phyloP scores from a whole-genome alignment of 2,888 invertebrate genomes.

The Julus scandinavius region DNA sequence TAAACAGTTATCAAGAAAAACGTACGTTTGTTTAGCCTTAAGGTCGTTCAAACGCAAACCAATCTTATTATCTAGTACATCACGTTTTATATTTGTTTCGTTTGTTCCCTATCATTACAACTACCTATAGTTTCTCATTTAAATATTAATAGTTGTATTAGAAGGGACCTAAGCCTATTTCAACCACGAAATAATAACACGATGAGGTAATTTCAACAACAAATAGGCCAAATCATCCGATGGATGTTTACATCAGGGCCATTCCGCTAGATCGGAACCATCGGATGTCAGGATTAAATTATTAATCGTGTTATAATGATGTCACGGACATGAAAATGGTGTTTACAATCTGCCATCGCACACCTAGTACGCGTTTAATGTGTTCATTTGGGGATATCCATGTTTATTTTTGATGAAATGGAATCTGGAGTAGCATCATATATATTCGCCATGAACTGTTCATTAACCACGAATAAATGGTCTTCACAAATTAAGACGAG shows the following conservation, averaged over 20 bases:
- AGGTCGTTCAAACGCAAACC: background rate
- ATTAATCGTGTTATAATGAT: slow-evolving; percentile 23
- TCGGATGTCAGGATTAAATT: background rate
- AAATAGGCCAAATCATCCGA: no score
- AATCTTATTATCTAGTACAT: background rate
- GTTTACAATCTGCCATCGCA: background rate
- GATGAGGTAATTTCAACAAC: background rate
- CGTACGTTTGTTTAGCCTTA: background rate
- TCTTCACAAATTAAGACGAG: background rate
- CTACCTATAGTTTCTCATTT: background rate
- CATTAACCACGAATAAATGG: background rate
- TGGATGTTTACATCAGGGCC: background rate
- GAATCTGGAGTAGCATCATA: background rate
- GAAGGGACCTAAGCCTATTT: background rate
- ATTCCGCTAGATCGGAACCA: background rate
- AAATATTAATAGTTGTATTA: background rate
- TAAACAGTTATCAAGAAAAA: background rate
- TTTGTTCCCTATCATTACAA: background rate
- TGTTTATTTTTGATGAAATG: slow-evolving; percentile 30
- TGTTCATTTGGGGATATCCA: background rate
- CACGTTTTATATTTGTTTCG: background rate
- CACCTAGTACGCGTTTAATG: background rate
- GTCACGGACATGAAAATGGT: background rate
- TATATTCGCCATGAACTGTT: background rate
- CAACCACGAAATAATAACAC: background rate